phyloP scores from a whole-genome alignment of 2,888 invertebrate species.

The Coenonympha arcania region DNA sequence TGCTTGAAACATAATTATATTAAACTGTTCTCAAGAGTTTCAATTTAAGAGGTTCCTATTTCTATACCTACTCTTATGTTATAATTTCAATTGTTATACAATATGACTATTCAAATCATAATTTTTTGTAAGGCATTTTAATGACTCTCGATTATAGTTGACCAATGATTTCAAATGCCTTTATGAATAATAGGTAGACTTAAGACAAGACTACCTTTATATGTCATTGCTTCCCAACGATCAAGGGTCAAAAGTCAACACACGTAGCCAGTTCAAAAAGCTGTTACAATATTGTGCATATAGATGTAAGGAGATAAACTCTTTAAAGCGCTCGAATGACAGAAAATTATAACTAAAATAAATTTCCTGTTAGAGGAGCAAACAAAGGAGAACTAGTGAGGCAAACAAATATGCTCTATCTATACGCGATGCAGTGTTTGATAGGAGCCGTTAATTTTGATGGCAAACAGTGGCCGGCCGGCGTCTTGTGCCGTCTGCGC shows the following conservation, averaged over 20 bases:
- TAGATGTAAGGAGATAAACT: conserved; percentile 40
- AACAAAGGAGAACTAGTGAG: conserved; percentile 62
- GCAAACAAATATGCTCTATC: conserved; percentile 59
- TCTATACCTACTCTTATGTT: no score
- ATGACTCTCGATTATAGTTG: background rate
- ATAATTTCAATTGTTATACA: no score
- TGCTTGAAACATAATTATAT: no score
- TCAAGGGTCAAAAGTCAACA: conserved; percentile 48
- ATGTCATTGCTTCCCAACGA: background rate
- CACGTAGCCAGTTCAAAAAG: conserved; percentile 39
- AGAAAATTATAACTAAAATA: conserved; percentile 71
- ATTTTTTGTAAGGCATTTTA: background rate
- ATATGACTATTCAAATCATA: background rate
- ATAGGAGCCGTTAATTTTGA: conserved; percentile 62
- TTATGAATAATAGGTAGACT: no score
- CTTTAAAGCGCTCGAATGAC: conserved; percentile 58
- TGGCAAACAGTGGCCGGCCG: conserved; percentile 41
- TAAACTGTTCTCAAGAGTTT: no score
- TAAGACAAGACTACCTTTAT: no score
- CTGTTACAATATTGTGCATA: conserved; percentile 36
- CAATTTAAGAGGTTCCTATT: no score
- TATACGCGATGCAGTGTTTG: conserved; percentile 63
- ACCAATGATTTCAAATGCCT: background rate
- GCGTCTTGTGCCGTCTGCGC: conserved; percentile 24
- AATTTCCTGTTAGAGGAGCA: conserved; percentile 68